Evolutionary conservation across 2,888 invertebrate species (phyloP).

Genomic region (Drosophila macrothrix): DNA sequence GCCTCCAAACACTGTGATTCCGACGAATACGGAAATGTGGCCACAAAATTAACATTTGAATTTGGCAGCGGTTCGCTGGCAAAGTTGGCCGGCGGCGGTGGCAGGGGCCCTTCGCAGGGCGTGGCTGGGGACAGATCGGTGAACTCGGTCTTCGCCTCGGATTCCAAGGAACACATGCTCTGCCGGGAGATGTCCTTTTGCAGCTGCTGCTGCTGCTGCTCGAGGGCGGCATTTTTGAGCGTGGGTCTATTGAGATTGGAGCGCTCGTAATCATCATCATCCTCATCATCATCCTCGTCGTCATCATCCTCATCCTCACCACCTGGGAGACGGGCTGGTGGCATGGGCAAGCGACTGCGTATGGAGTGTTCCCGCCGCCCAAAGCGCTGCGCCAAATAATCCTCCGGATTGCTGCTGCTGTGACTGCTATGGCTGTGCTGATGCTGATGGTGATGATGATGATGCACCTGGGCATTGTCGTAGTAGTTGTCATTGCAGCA

Average conservation of each 20-base stretch:
- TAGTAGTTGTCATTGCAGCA: conserved; percentile 89
- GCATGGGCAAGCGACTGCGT: conserved; percentile 87
- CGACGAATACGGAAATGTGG: conserved; percentile 84
- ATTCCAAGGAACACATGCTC: conserved; percentile 85
- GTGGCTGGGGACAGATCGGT: conserved; percentile 85
- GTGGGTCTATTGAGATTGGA: conserved; percentile 71
- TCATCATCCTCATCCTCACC: conserved; percentile 81
- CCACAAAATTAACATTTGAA: conserved; percentile 81
- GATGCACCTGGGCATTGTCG: conserved; percentile 79
- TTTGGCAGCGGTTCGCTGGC: conserved; percentile 62
- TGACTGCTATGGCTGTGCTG: conserved; percentile 73
- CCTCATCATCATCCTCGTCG: conserved; percentile 84
- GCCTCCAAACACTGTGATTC: conserved; percentile 85
- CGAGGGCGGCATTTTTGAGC: conserved; percentile 61
- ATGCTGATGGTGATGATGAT: conserved; percentile 66
- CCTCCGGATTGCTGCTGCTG: conserved; percentile 85
- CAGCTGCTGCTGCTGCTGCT: conserved; percentile 74
- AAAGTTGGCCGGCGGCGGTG: conserved; percentile 71
- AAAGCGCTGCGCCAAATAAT: conserved; percentile 87
- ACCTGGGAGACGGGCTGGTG: conserved; percentile 81
- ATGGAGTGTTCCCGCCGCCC: conserved; percentile 87
- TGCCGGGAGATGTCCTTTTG: conserved; percentile 84
- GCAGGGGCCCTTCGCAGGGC: conserved; percentile 75
- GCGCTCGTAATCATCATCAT: conserved; percentile 83
- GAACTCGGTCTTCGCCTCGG: conserved; percentile 85